Evolutionary conservation across 2,888 invertebrate genomes (phyloP).

Genomic region (Heliconius erato): DNA sequence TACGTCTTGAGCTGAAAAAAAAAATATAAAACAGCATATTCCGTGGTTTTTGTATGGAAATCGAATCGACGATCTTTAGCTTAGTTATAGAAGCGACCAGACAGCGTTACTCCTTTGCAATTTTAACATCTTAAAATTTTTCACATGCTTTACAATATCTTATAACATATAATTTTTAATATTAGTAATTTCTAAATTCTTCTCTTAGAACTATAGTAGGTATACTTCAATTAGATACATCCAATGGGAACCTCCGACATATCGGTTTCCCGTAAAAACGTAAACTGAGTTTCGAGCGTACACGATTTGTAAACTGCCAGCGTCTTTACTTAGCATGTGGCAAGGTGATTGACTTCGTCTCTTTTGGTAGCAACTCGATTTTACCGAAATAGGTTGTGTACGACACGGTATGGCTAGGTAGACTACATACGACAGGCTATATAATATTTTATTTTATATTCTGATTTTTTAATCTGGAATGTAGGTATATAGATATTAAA

Average conservation of each 20-base stretch:
- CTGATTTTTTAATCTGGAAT: neutral
- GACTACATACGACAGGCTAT: neutral
- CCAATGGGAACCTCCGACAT: conserved; percentile 14
- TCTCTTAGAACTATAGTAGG: neutral
- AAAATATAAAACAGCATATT: too few relatives aligned
- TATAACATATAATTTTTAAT: too few relatives aligned
- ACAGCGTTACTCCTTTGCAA: too few relatives aligned
- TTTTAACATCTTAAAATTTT: too few relatives aligned
- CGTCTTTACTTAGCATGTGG: conserved; percentile 42
- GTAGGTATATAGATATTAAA: neutral
- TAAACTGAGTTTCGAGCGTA: conserved; percentile 10
- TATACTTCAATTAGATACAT: neutral
- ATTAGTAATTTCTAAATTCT: neutral
- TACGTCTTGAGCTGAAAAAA: too few relatives aligned
- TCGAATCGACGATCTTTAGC: too few relatives aligned
- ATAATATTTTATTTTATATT: neutral
- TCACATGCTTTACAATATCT: too few relatives aligned
- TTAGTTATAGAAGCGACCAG: too few relatives aligned
- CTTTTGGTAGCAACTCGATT: conserved; percentile 48
- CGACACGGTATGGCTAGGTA: conserved; percentile 31
- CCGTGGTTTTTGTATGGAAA: too few relatives aligned
- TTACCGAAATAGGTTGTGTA: conserved; percentile 49
- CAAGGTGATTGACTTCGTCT: conserved; percentile 51
- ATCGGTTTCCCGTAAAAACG: conserved; percentile 14
- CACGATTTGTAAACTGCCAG: conserved; percentile 29